Percentiles rank a stretch among this genome's conserved stretches.
Conservation (phyloP, 2,797 vertebrate species). For the Ciconia nigra region DNA sequence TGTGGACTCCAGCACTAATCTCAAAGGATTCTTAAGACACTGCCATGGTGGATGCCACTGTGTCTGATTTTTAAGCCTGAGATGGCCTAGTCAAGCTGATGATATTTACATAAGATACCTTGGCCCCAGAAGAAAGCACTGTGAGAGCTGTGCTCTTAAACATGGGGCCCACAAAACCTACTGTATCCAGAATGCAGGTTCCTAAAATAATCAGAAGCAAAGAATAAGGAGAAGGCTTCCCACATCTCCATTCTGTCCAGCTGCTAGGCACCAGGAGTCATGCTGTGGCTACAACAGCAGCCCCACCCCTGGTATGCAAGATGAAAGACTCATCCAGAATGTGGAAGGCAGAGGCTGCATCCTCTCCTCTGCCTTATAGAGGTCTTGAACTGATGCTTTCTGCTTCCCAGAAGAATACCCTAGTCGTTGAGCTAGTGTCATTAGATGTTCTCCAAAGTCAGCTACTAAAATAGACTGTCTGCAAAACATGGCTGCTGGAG, state of each 20-base stretch:
- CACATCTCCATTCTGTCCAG: neutral
- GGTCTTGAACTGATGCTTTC: neutral
- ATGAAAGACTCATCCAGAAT: neutral
- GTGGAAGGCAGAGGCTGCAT: neutral
- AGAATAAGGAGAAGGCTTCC: neutral
- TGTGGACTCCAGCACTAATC: neutral
- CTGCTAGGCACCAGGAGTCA: neutral
- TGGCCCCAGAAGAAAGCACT: neutral
- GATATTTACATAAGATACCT: neutral
- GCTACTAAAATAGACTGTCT: neutral
- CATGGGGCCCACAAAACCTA: neutral
- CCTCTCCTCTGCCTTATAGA: neutral
- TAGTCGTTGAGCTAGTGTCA: neutral
- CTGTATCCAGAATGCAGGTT: neutral
- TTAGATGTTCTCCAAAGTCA: neutral
- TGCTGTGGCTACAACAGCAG: neutral
- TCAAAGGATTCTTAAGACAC: neutral
- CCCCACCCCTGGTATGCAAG: neutral
- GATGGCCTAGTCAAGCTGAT: neutral
- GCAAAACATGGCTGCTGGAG: neutral
- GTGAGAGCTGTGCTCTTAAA: neutral
- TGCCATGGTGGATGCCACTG: accelerated
- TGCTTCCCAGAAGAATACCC: neutral
- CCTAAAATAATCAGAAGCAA: neutral
- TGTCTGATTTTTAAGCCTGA: neutral